Conservation (phyloP, 2,113 vertebrate species). For the Pithys albifrons region DNA sequence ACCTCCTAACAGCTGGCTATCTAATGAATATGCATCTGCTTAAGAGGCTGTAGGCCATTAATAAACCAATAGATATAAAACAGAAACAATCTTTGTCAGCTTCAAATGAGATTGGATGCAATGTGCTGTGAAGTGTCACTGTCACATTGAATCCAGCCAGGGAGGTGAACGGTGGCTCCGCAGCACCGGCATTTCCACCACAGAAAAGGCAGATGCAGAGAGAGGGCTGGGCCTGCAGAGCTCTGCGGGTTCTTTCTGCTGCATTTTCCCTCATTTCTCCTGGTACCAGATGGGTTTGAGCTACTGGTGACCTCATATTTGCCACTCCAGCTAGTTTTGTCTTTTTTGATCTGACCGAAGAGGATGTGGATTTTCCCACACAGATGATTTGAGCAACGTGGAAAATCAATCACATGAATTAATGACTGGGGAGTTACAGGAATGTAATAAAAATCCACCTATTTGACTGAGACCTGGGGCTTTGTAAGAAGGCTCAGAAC, state of each 20-base stretch:
- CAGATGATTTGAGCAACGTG: accelerated
- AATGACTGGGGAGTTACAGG: neutral
- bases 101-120: constrained; percentile 77
- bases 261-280: neutral
- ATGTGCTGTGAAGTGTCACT: constrained; percentile 84
- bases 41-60: constrained; percentile 83
- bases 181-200: neutral
- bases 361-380: neutral
- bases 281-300: neutral
- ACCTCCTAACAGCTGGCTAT: constrained; percentile 84
- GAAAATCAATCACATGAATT: neutral
- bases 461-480: neutral
- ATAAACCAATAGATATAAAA: constrained; percentile 85
- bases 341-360: neutral
- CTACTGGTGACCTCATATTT: neutral
- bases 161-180: constrained; percentile 64
- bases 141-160: constrained; percentile 77
- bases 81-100: constrained; percentile 82
- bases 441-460: neutral
- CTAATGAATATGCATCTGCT: constrained; percentile 90
- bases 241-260: neutral
- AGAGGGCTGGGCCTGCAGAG: neutral
- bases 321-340: neutral
- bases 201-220: neutral
- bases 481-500: neutral